These are phyloP conservation scores for Drosophila greeni DNA, from an alignment of 2,888 invertebrate genomes.

Conservation along the genomic window DNA sequence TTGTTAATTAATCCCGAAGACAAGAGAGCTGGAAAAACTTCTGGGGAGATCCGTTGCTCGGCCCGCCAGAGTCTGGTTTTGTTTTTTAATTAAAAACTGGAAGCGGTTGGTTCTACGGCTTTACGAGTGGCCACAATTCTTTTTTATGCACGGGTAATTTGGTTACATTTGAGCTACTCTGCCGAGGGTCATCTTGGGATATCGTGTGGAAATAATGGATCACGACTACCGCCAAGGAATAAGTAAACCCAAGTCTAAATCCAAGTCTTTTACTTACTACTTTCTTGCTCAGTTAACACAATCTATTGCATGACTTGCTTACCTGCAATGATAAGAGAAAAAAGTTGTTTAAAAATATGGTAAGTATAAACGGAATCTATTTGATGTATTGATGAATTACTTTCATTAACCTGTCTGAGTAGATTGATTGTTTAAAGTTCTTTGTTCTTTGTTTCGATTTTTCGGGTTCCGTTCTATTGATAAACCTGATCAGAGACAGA, in stretches of 20 bases:
- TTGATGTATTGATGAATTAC: neutral
- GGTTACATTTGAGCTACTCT: constrained; percentile 49
- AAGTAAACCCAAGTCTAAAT: neutral
- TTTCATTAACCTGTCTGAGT: neutral
- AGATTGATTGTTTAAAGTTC: neutral
- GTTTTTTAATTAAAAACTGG: constrained; percentile 50
- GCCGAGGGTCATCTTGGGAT: constrained; percentile 31
- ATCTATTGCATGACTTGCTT: constrained; percentile 24
- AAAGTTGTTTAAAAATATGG: neutral
- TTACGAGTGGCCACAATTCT: constrained; percentile 42
- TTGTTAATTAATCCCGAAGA: constrained; percentile 64
- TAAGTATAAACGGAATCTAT: neutral
- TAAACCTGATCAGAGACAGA: constrained; percentile 42
- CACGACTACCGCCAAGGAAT: too few species aligned
- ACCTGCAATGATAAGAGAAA: constrained; percentile 50
- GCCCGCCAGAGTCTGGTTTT: constrained; percentile 32
- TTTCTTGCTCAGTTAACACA: neutral
- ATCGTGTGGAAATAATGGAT: constrained; percentile 16
- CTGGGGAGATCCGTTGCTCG: constrained; percentile 25
- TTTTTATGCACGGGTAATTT: constrained; percentile 58
- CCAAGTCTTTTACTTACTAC: neutral
- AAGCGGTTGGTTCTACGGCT: constrained; percentile 43
- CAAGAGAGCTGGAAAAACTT: constrained; percentile 48
- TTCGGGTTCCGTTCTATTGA: constrained; percentile 47
- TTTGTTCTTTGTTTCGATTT: constrained; percentile 1